phyloP scores from a whole-genome alignment of 2,113 vertebrate genomes.

The Pycnonotus jocosus region DNA sequence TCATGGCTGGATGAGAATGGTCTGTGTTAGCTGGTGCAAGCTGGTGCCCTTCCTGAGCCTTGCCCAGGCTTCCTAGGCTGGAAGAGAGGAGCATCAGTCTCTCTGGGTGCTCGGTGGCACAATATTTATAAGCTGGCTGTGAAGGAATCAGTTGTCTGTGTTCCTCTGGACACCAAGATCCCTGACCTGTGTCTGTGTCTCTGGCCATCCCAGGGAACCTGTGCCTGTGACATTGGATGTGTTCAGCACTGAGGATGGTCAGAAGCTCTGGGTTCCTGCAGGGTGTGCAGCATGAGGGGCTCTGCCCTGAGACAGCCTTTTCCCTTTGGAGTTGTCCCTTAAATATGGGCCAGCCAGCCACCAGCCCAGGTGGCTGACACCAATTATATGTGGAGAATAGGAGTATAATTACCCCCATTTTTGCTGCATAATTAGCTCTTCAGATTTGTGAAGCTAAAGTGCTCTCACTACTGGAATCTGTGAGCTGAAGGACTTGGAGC shows the following conservation, averaged over 20 bases:
- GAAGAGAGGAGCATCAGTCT: not conserved
- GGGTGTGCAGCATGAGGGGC: not conserved
- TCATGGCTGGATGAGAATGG: not conserved
- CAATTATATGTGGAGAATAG: not conserved
- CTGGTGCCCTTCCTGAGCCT: not conserved
- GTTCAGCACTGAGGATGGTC: not conserved
- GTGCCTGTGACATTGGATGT: not conserved
- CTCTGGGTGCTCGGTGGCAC: not conserved
- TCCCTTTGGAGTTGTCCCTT: not conserved
- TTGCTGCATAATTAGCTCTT: not conserved
- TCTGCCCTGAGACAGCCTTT: not conserved
- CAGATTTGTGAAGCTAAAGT: not conserved
- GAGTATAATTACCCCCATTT: not conserved
- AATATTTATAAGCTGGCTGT: not conserved
- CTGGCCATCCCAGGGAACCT: not conserved
- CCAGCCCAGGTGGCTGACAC: not conserved
- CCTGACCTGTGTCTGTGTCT: not conserved
- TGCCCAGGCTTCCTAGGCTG: not conserved
- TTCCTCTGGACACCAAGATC: not conserved
- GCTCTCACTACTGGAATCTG: not conserved
- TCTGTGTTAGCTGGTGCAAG: not conserved
- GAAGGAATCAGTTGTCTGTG: not conserved
- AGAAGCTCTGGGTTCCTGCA: not conserved
- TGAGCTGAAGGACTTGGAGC: not conserved
- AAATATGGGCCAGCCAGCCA: not conserved